Conservation (phyloP, 1,140 invertebrate genomes). For the Drosophila setifemur region DNA sequence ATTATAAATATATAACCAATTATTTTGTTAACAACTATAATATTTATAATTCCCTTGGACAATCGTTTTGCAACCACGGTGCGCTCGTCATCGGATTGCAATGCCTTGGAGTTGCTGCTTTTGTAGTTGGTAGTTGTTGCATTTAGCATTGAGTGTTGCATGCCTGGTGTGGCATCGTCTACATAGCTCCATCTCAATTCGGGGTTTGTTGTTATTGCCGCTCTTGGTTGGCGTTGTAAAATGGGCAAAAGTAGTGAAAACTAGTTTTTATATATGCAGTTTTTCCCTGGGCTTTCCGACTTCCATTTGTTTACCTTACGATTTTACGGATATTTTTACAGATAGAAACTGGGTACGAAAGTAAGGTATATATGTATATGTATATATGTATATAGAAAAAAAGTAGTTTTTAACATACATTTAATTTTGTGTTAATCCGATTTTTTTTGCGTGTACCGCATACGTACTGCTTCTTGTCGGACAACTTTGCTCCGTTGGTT, state of each 20-base stretch:
- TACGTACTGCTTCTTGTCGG: slow-evolving; percentile 13
- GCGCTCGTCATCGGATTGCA: slow-evolving; percentile 56
- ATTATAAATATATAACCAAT: background rate
- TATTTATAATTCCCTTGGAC: background rate
- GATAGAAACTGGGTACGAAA: too few species aligned
- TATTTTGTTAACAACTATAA: too few species aligned
- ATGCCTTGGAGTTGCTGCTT: slow-evolving; percentile 26
- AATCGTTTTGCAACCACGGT: slow-evolving; percentile 40
- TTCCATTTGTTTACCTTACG: too few species aligned
- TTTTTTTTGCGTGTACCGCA: background rate
- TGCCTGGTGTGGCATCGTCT: slow-evolving; percentile 25
- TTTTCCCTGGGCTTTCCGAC: slow-evolving; percentile 4
- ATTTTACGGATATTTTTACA: too few species aligned
- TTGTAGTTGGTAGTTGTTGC: slow-evolving; percentile 13
- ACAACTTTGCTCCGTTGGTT: slow-evolving; percentile 29
- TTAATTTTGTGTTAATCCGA: background rate
- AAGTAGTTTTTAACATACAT: background rate
- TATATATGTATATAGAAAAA: too few species aligned
- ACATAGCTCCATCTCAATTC: slow-evolving; percentile 37
- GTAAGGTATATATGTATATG: background rate
- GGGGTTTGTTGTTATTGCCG: slow-evolving; percentile 13
- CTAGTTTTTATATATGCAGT: slow-evolving; percentile 55
- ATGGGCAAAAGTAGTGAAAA: slow-evolving; percentile 80
- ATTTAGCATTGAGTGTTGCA: slow-evolving; percentile 37
- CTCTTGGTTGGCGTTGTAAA: slow-evolving; percentile 53